Percentiles rank a stretch among this genome's conserved stretches.
These are phyloP conservation scores for Oryzias sinensis DNA, from an alignment of 2,797 vertebrate genomes.

Conservation along the genomic window DNA sequence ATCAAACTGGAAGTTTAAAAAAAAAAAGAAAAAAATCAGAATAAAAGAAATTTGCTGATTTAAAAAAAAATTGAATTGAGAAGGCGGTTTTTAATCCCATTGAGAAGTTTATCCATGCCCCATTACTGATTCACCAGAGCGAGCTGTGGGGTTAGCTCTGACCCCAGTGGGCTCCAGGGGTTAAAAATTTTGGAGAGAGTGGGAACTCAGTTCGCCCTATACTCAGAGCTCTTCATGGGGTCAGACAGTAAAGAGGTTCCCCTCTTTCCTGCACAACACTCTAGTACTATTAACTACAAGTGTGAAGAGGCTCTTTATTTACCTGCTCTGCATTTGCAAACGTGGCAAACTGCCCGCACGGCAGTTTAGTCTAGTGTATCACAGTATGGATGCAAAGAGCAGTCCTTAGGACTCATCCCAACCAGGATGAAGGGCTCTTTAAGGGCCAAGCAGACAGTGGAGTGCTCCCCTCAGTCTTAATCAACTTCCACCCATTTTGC, in stretches of 20 bases:
- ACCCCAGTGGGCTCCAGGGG: conserved; percentile 51
- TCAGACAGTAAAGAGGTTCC: conserved; percentile 57
- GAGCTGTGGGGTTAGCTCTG: conserved; percentile 52
- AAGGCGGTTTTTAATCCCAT: conserved; percentile 71
- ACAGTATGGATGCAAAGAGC: conserved; percentile 36
- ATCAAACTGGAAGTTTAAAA: not conserved
- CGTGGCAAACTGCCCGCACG: conserved; percentile 12
- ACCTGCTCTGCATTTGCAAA: conserved; percentile 56
- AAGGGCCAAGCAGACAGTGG: conserved; percentile 49
- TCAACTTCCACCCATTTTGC: conserved; percentile 59
- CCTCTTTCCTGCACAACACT: conserved; percentile 49
- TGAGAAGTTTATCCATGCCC: conserved; percentile 78
- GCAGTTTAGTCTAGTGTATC: conserved; percentile 35
- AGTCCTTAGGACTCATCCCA: conserved; percentile 54
- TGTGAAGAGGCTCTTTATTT: conserved; percentile 70
- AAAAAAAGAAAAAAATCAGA: not conserved
- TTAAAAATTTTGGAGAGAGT: conserved; percentile 46
- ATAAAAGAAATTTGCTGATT: conserved; percentile 3
- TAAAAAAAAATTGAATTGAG: conserved; percentile 32
- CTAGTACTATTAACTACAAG: conserved; percentile 63
- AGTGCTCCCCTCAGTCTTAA: conserved; percentile 59
- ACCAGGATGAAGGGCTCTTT: conserved; percentile 56
- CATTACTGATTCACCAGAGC: conserved; percentile 70
- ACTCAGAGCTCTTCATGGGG: conserved; percentile 65
- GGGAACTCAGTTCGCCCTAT: conserved; percentile 52